Evolutionary conservation across 2,888 invertebrate genomes (phyloP).

Genomic region (Scaptomyza parva): DNA sequence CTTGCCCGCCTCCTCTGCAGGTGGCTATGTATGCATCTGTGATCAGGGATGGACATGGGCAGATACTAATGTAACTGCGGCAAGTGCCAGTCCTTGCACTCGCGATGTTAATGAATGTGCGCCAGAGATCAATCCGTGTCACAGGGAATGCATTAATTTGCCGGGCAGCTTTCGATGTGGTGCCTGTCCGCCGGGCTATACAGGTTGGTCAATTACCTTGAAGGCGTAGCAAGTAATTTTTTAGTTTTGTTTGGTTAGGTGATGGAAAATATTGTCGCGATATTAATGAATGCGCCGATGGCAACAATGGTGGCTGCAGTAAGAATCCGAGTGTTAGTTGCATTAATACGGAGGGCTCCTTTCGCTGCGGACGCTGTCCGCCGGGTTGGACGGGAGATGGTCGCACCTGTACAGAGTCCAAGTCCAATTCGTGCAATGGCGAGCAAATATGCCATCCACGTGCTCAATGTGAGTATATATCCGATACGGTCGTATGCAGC

Average conservation of each 20-base stretch:
- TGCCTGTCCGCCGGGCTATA: constrained; percentile 93
- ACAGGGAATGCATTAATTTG: constrained; percentile 93
- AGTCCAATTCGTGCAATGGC: constrained; percentile 73
- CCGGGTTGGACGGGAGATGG: constrained; percentile 95
- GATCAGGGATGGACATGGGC: constrained; percentile 95
- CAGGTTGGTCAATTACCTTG: constrained; percentile 84
- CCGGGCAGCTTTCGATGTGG: constrained; percentile 96
- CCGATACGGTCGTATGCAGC: constrained; percentile 89
- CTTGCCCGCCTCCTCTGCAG: constrained; percentile 87
- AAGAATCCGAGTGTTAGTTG: constrained; percentile 91
- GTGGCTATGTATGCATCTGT: constrained; percentile 92
- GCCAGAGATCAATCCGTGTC: constrained; percentile 89
- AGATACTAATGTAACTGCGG: constrained; percentile 84
- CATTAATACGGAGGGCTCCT: constrained; percentile 95
- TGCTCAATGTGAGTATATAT: constrained; percentile 91
- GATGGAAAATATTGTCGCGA: constrained; percentile 95
- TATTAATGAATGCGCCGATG: constrained; percentile 92
- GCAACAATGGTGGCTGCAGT: constrained; percentile 96
- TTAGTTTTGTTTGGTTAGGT: constrained; percentile 82
- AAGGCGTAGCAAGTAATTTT: neutral
- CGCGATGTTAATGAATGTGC: constrained; percentile 96
- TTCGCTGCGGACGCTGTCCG: constrained; percentile 94
- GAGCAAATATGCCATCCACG: constrained; percentile 90
- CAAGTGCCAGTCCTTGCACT: constrained; percentile 89
- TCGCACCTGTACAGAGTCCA: constrained; percentile 86